Conservation (phyloP, 2,113 vertebrate species). For the Lanius collurio region DNA sequence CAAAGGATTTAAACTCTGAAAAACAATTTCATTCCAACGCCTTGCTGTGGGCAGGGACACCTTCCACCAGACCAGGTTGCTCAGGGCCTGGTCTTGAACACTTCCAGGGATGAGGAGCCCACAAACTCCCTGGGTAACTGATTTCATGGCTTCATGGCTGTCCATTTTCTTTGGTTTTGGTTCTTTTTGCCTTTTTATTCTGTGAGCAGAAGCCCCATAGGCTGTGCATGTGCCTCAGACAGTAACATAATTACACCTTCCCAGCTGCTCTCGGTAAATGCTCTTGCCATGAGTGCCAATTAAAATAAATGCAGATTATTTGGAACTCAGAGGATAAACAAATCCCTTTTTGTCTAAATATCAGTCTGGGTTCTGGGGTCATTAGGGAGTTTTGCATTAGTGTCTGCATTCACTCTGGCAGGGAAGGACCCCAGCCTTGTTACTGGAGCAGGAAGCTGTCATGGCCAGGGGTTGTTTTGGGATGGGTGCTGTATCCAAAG, state of each 20-base stretch:
- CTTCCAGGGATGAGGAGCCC: background rate
- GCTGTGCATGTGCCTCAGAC: background rate
- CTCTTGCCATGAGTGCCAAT: background rate
- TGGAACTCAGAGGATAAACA: background rate
- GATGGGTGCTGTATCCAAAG: background rate
- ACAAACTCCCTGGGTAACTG: background rate
- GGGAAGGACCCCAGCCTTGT: background rate
- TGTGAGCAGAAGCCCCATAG: background rate
- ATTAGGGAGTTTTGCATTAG: background rate
- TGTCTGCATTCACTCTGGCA: background rate
- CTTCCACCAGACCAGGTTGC: background rate
- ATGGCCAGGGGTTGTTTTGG: background rate
- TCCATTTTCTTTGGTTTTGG: background rate
- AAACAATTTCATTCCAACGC: background rate
- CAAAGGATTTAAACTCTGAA: background rate
- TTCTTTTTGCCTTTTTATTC: background rate
- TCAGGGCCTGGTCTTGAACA: background rate
- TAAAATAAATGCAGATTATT: constrained; percentile 33
- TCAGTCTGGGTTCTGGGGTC: background rate
- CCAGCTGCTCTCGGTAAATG: constrained; percentile 12
- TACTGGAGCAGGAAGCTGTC: background rate
- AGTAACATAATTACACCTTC: constrained; percentile 16
- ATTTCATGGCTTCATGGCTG: background rate
- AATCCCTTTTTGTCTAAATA: background rate
- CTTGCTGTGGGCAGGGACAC: background rate